A percentile compares a stretch with the other conserved stretches of the same genome.
phyloP scores from a whole-genome alignment of 2,888 invertebrate species.

The Anthophora plumipes region DNA sequence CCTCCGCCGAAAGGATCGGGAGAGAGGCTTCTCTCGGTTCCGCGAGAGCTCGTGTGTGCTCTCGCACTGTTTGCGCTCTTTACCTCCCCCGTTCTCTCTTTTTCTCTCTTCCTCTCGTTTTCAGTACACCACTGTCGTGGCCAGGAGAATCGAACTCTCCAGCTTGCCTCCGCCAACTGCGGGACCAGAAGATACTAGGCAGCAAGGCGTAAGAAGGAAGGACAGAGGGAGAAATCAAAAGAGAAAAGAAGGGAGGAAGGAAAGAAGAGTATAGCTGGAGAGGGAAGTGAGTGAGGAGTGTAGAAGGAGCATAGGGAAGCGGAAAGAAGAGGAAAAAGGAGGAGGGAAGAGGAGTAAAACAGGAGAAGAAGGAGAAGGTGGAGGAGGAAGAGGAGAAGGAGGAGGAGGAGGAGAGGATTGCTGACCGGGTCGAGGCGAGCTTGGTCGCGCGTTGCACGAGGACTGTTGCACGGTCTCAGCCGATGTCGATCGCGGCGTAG shows the following conservation, averaged over 20 bases:
- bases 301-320: conserved; percentile 12
- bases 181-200: conserved; percentile 61
- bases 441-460: conserved; percentile 76
- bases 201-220: conserved; percentile 56
- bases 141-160: conserved; percentile 64
- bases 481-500: conserved; percentile 62
- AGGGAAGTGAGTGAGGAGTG: conserved; percentile 13
- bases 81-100: conserved; percentile 41
- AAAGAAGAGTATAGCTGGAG: conserved; percentile 31
- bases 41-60: conserved; percentile 57
- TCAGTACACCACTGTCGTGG: conserved; percentile 7
- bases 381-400: conserved; percentile 23
- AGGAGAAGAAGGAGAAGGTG: conserved; percentile 19
- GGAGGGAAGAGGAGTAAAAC: background rate
- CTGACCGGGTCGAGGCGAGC: conserved; percentile 67
- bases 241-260: conserved; percentile 15
- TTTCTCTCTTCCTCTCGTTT: conserved; percentile 42
- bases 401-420: conserved; percentile 47
- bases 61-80: conserved; percentile 43
- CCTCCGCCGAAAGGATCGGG: conserved; percentile 82
- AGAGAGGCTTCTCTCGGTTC: conserved; percentile 70
- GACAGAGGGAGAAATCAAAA: conserved; percentile 47
- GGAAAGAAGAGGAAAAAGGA: conserved; percentile 6
- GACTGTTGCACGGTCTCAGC: conserved; percentile 74
- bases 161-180: conserved; percentile 63